Base-by-base conservation (phyloP, 2,888 invertebrate genomes). In the Apeira syringaria region DNA sequence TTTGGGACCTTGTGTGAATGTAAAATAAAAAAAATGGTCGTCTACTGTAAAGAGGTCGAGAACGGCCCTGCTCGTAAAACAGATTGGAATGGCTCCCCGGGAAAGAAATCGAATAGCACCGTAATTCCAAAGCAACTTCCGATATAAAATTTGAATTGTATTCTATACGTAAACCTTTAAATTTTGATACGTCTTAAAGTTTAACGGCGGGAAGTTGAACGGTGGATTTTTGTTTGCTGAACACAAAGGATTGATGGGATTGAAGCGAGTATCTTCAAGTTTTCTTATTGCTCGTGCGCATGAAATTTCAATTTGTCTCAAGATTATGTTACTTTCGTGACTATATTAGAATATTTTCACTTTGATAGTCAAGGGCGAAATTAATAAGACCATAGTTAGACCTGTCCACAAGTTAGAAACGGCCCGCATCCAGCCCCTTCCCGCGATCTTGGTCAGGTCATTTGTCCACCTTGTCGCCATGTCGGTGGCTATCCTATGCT, bases 141-240 rank as follows among this genome's bases (percentile, higher is more conserved):
- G 61, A 54, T 57, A 53, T 72, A 68, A 72, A 69, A 64, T 68
- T 69, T 68, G 63, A 65, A 67, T 67, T 67, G 64, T 66, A 60
- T n/a, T 67, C 47, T 58, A 55, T 57, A 58, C 51, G 58, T 64
- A 67, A 65, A 61, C 57, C 57, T 62, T 59, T 61, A 55, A 58
- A 58, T 47, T 64, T 53, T 50, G 42, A 48, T 48, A 35, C 36
- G 50, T 31, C 46, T 46, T 51, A 44, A 51, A 57, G 49, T 64
- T 66, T 59, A 44, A 57, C 38, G 2, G 50, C 37, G 26, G 7
- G 41, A 45, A 50, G 39, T 53, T 50, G 6, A 17, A 5, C 38
- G 5, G 12, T 12, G 6, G 26, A 40, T 40, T 46, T 44, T 13
- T 10, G 13, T 28, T 27, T 11, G 9, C 25, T 18, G 24, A 36